Base-by-base conservation (phyloP, 2,797 vertebrate genomes). In the Scomberomorus guttatus region DNA sequence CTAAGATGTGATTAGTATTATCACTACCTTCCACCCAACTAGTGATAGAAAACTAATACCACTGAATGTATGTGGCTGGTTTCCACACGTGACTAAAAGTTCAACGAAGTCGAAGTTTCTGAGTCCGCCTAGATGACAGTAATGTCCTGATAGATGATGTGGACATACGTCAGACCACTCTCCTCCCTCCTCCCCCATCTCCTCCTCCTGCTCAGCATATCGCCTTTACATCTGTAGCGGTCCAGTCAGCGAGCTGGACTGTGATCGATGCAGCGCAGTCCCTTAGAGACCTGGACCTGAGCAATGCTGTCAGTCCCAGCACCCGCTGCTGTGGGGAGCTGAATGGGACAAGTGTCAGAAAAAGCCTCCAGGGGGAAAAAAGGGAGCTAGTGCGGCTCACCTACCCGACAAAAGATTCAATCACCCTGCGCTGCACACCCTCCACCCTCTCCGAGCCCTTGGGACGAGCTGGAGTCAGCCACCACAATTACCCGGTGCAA, bases 321-420 rank as follows among this genome's bases (percentile, higher is more conserved):
- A 94, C 95, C 95, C 93, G 94, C 93, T 92, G 95, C 93, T 93
- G 95, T 94, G 92, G 69, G 87, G 78, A 91, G 93, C 87, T 93
- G 95, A 96, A 94, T 93, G 91, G 95, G 95, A 96, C 95, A 95
- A 95, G 96, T 96, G 96, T 96, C 96, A 96, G 77, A 93, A 94
- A 83, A 84, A 87, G 73, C 89, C 95, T 94, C 93, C 94, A 90
- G 93, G 88, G 94, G 97, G 95, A 91, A 95, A 95, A 94, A 94
- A 91, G 92, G 91, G 64, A 84, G 93, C 93, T 94, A 93, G 95
- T 94, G 93, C 94, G 94, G 90, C 95, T 95, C 92, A 96, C 96
- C 95, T 96, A 94, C 95, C 95, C 94, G 94, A 97, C 97, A 97
- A 97, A 97, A 96, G 96, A 97, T 97, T 96, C 95, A 97, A 97